Evolutionary conservation across 2,113 vertebrate genomes (phyloP), one percentile per base, ranked within the genome.

Genomic region (Cyprichromis sp.): DNA sequence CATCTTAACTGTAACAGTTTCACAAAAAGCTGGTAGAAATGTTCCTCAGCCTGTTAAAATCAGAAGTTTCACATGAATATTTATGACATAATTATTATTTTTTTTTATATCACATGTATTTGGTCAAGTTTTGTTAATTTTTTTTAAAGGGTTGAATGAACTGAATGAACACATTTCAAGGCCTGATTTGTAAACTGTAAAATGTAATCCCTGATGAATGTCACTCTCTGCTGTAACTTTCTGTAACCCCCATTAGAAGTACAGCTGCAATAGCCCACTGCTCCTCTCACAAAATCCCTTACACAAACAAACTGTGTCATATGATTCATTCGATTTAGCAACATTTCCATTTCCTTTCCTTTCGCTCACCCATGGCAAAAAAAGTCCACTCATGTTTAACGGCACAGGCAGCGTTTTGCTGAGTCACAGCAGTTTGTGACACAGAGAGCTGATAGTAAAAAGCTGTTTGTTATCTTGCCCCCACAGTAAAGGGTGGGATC

Each of bases 401-500:
- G 73, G 90, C 90, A 9, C 7, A 5, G 55, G 21, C 29, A 38
- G 36, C 5, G 12, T 88, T 89, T 31, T 92, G 95, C 90, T 91
- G 94, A 96, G 92, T 96, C 94, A 96, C 29, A 9, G 47, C 50
- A 19, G 52, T 82, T 81, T 78, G 31, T 59, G 6, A 1, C 21
- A 73, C 57, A 47, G 2, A 91, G 83, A 91, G 73, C 86, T 59
- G 89, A 78, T 90, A 92, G 80, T 19, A 14, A 66, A 80, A 76
- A 76, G n/a, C 54, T 71, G 50, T 53, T 68, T 3, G 14, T 81
- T 95, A 97, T 97, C 96, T 86, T 2, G 5, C 4, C 57, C 47
- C 9, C 6, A 17, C 96, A 97, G 90, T 21, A 3, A 68, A 57
- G 94, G 95, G 91, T 40, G 95, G 85, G 66, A 61, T 86, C 71